A percentile compares a stretch with the other conserved stretches of the same genome.
These are phyloP conservation scores for Desoria tigrina DNA, from an alignment of 2,888 invertebrate species.

Conservation along the genomic window DNA sequence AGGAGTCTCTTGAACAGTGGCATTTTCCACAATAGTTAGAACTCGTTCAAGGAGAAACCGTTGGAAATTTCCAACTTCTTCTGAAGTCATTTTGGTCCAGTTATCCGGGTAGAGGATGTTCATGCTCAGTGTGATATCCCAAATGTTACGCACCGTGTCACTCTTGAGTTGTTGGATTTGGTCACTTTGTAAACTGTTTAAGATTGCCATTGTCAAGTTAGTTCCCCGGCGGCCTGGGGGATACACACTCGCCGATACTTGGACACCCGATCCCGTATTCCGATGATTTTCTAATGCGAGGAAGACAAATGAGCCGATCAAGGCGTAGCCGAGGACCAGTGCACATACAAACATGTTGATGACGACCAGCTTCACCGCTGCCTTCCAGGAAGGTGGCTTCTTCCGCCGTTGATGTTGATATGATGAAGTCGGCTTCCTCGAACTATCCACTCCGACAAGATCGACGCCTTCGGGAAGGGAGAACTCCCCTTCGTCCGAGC, in stretches of 20 bases:
- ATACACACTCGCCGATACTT: slow-evolving; percentile 49
- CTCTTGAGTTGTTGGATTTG: slow-evolving; percentile 49
- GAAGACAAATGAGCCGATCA: slow-evolving; percentile 72
- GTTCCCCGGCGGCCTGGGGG: slow-evolving; percentile 44
- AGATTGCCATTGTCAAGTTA: slow-evolving; percentile 47
- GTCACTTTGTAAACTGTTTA: slow-evolving; percentile 46
- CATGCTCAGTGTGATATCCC: slow-evolving; percentile 52
- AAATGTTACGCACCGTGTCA: slow-evolving; percentile 51
- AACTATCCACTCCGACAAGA: slow-evolving; percentile 50
- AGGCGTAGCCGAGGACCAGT: slow-evolving; percentile 76
- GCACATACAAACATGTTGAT: slow-evolving; percentile 82
- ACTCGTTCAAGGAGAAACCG: slow-evolving; percentile 47
- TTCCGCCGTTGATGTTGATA: slow-evolving; percentile 26
- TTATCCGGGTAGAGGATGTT: slow-evolving; percentile 53
- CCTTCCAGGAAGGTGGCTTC: slow-evolving; percentile 48
- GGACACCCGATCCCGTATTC: slow-evolving; percentile 40
- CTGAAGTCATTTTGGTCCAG: slow-evolving; percentile 52
- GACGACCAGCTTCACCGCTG: slow-evolving; percentile 56
- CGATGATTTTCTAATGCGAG: slow-evolving; percentile 69
- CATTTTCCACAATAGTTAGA: slow-evolving; percentile 49
- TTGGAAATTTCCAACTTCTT: slow-evolving; percentile 51
- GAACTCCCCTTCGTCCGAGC: slow-evolving; percentile 51
- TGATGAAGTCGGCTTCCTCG: slow-evolving; percentile 26
- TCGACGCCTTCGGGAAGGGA: slow-evolving; percentile 54
- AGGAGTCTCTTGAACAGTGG: slow-evolving; percentile 43